phyloP scores from a whole-genome alignment of 2,888 invertebrate genomes.

The Molanna angustata region DNA sequence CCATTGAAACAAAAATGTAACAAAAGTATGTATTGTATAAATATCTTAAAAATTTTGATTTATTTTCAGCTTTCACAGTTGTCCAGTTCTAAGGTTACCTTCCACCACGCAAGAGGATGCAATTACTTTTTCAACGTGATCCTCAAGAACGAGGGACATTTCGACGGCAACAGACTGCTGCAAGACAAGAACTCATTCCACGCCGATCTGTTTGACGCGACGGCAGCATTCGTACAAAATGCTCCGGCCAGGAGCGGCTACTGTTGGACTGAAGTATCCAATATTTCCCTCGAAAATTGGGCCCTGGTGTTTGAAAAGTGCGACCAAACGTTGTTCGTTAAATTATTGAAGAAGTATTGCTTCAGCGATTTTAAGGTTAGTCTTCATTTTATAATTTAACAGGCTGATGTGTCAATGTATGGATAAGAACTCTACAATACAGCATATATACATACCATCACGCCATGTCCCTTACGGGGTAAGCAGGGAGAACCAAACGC shows the following conservation, averaged over 20 bases:
- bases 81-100: constrained; percentile 2
- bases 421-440: too few relatives aligned
- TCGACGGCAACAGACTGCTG: constrained; percentile 1
- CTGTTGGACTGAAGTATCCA: constrained; percentile 17
- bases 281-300: constrained; percentile 16
- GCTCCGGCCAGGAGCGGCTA: constrained; percentile 6
- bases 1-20: too few relatives aligned
- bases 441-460: too few relatives aligned
- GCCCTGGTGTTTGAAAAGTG: constrained; percentile 21
- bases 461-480: too few relatives aligned
- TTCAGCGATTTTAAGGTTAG: constrained; percentile 12
- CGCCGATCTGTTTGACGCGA: constrained; percentile 12
- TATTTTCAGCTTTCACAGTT: constrained; percentile 20
- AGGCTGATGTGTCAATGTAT: too few relatives aligned
- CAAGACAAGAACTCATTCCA: constrained; percentile 12
- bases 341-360: constrained; percentile 20
- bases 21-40: too few relatives aligned
- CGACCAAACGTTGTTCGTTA: constrained; percentile 21
- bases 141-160: constrained; percentile 13
- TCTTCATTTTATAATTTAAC: too few relatives aligned
- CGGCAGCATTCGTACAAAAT: constrained; percentile 15
- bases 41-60: constrained; percentile 6
- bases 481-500: too few relatives aligned
- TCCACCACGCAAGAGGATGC: constrained; percentile 23
- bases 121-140: constrained; percentile 13